phyloP scores from a whole-genome alignment of 2,113 vertebrate species.

The Anthoscopus minutus region DNA sequence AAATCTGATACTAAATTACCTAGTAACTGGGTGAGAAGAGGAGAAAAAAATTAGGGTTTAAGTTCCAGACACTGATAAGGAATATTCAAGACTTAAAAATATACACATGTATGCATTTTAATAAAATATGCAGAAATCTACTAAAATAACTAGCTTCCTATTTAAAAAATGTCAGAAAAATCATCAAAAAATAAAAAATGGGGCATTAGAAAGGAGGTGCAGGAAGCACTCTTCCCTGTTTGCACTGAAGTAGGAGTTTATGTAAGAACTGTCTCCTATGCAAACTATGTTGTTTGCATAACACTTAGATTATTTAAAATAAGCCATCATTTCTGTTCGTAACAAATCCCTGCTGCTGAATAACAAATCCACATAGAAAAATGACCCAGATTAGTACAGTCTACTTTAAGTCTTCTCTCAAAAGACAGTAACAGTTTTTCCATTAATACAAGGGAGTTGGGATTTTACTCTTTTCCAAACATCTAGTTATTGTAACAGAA shows the following conservation, averaged over 20 bases:
- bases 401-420: not conserved
- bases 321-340: not conserved
- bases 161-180: not conserved
- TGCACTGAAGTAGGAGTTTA: not conserved
- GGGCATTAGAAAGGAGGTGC: not conserved
- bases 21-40: slow-evolving; percentile 78
- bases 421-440: not conserved
- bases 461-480: not conserved
- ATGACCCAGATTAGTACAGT: not conserved
- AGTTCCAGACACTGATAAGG: not conserved
- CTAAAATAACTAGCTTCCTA: not conserved
- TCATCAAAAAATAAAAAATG: not conserved
- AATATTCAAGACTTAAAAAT: not conserved
- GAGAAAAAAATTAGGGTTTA: not conserved
- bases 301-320: not conserved
- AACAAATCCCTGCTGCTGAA: not conserved
- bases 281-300: not conserved
- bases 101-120: not conserved
- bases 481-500: not conserved
- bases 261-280: not conserved
- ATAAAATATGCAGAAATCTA: not conserved
- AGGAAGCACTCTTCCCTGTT: not conserved
- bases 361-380: not conserved
- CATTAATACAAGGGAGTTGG: not conserved
- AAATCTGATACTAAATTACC: slow-evolving; percentile 96